Conservation (phyloP, 2,113 vertebrate genomes). For the Myrmophylax atrothorax region DNA sequence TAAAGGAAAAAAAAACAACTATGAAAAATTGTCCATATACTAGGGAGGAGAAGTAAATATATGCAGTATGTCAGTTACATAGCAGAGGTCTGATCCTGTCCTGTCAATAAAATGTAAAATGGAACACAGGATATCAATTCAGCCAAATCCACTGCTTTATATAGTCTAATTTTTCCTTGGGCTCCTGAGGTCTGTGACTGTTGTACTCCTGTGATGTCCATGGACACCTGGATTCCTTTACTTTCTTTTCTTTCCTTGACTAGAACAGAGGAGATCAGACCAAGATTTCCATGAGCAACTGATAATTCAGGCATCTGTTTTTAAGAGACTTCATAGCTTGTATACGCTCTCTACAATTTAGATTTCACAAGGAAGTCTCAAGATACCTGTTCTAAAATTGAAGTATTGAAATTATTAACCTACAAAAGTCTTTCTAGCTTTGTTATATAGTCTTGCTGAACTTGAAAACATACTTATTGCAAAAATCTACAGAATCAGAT, state of each 20-base stretch:
- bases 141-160: not conserved
- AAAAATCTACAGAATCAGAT: not conserved
- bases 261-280: not conserved
- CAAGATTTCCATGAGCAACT: not conserved
- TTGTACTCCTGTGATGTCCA: not conserved
- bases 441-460: not conserved
- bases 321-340: not conserved
- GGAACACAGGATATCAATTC: not conserved
- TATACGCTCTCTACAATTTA: not conserved
- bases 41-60: not conserved
- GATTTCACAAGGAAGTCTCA: not conserved
- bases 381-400: not conserved
- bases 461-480: not conserved
- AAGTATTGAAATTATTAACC: not conserved
- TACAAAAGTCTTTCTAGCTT: not conserved
- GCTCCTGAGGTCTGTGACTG: not conserved
- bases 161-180: not conserved
- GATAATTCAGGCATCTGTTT: not conserved
- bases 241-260: not conserved
- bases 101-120: not conserved
- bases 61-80: not conserved
- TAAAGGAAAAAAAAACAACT: not conserved
- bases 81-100: not conserved
- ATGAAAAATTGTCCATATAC: not conserved
- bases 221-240: not conserved